Evolutionary conservation across 2,113 vertebrate genomes (phyloP), one percentile per base, ranked within the genome.

Genomic region (Gasterosteus aculeatus): DNA sequence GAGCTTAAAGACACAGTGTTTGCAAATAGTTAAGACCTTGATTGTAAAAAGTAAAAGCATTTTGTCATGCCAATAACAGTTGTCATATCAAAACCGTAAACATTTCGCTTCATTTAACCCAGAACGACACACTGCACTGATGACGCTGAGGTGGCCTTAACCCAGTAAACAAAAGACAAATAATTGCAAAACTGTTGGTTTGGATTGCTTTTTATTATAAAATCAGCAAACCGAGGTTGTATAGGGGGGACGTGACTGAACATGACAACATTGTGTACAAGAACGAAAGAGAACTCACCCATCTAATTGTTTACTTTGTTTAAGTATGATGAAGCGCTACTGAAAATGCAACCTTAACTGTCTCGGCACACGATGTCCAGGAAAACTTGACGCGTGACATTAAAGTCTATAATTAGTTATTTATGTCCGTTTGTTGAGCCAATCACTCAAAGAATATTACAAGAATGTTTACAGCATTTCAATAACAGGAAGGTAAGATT

Each of bases 1-100:
- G 97, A 96, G 58, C 97, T 99, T 90, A 1, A 77, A 83, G 49
- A 81, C 22, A 76, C 1, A 53, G 26, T 1, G 18, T 19, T 10
- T 67, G 63, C 51, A 46, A 39, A 0, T 0, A 14, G 8, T 56
- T 42, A 58, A 57, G 22, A 33, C 16, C 15, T 29, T 15, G 11
- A n/a, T 51, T 41, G 39, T 16, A 6, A 41, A 66, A 33, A n/a
- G 29, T 46, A 54, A 42, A 41, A 1, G 3, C 15, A 33, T 51
- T 6, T 2, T 10, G 56, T 62, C 41, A n/a, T 39, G 31, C 19
- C 10, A 47, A 49, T 15, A 68, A 47, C 5, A 63, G 42, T 5
- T 33, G 29, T 59, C 46, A 7, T 3, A 71, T 71, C 12, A 80
- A 75, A 67, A 35, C 18, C 5, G 11, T 5, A 51, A 71, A 62